These are phyloP conservation scores for Carettochelys insculpta DNA, from an alignment of 2,113 vertebrate genomes.

Conservation along the genomic window DNA sequence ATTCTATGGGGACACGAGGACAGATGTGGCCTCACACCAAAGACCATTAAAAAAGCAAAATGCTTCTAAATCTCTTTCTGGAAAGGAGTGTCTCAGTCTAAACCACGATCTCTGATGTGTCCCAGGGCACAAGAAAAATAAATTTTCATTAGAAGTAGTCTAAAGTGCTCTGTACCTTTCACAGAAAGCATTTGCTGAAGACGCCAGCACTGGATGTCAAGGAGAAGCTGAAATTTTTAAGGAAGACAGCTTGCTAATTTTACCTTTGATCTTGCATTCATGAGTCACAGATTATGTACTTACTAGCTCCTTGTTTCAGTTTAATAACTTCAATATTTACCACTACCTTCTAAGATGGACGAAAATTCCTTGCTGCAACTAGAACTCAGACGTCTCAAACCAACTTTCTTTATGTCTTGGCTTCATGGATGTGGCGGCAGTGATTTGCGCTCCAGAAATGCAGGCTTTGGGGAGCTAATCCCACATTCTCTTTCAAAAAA, in stretches of 20 bases:
- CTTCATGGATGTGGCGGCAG: background rate
- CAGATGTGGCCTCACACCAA: background rate
- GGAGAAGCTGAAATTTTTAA: background rate
- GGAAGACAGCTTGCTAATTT: no score
- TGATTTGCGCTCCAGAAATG: background rate
- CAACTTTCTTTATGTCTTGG: background rate
- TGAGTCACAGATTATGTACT: no score
- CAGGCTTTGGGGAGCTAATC: background rate
- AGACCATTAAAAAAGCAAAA: background rate
- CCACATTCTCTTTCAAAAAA: background rate
- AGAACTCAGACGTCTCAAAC: background rate
- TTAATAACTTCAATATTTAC: accelerated
- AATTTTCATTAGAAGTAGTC: background rate
- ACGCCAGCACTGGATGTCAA: background rate
- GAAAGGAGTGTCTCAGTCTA: background rate
- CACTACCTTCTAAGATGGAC: background rate
- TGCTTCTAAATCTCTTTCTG: background rate
- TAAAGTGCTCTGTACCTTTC: background rate
- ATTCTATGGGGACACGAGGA: background rate
- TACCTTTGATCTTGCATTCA: background rate
- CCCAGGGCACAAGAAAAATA: background rate
- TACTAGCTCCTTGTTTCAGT: background rate
- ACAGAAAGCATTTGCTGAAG: background rate
- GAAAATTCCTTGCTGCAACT: background rate
- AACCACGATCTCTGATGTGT: accelerated